These are phyloP conservation scores for Plectrocnemia conspersa DNA, from an alignment of 1,140 invertebrate genomes.

Conservation along the genomic window DNA sequence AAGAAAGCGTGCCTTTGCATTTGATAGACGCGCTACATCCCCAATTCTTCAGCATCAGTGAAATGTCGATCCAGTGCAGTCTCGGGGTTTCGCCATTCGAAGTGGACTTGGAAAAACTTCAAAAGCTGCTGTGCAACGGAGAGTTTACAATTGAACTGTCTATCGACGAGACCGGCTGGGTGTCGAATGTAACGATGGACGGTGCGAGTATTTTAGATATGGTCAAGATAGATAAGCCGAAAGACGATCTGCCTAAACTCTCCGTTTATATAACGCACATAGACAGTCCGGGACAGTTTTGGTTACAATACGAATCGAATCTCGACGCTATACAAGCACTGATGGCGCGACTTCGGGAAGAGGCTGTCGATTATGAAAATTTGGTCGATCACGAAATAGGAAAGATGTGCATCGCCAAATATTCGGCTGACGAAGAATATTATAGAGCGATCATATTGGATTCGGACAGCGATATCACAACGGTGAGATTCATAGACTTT, in stretches of 20 bases:
- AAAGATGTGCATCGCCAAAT: constrained; percentile 66
- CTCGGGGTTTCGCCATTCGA: constrained; percentile 2
- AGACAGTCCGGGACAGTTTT: constrained; percentile 63
- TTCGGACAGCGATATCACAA: constrained; percentile 61
- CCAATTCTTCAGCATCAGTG: not conserved
- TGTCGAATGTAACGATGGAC: constrained; percentile 10
- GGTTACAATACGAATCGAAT: constrained; percentile 55
- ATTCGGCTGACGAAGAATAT: constrained; percentile 69
- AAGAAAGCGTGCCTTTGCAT: constrained; percentile 53
- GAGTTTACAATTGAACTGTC: not conserved
- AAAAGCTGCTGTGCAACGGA: not conserved
- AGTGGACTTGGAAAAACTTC: not conserved
- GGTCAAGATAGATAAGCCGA: not conserved
- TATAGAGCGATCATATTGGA: constrained; percentile 77
- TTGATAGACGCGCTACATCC: constrained; percentile 42
- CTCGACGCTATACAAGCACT: constrained; percentile 50
- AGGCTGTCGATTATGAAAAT: constrained; percentile 45
- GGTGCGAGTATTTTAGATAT: not conserved
- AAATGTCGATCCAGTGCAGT: not conserved
- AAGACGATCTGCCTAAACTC: constrained; percentile 2
- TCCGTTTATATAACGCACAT: constrained; percentile 59
- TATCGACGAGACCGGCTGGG: constrained; percentile 1
- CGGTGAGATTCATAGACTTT: constrained; percentile 77
- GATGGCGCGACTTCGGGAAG: constrained; percentile 41
- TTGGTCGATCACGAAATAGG: constrained; percentile 57